Evolutionary conservation across 2,797 vertebrate species (phyloP).

Genomic region (Paratrypauchen microcephalus): DNA sequence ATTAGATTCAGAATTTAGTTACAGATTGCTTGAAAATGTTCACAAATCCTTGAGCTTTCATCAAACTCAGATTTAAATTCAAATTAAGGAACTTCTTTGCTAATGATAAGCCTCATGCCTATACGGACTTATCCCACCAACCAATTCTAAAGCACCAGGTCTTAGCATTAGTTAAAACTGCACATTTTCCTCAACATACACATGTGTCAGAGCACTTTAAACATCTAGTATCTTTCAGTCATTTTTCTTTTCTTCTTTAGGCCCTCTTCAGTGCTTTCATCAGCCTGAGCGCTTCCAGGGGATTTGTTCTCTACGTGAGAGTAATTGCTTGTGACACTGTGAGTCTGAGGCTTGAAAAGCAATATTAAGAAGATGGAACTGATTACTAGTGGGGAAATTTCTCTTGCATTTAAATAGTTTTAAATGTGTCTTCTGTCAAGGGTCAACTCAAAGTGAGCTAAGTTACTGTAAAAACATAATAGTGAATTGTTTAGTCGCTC

Average conservation of each 20-base stretch:
- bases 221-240: background rate
- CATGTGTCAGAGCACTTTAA: background rate
- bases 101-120: constrained; percentile 1
- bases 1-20: too few species aligned
- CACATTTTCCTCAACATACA: background rate
- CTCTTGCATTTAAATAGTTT: constrained; percentile 7
- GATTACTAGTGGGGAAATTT: constrained; percentile 23
- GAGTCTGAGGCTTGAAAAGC: constrained; percentile 27
- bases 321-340: constrained; percentile 38
- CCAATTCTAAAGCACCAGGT: background rate
- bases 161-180: background rate
- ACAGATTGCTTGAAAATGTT: background rate
- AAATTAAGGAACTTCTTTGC: constrained; percentile 4
- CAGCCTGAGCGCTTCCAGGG: constrained; percentile 22
- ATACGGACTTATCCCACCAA: background rate
- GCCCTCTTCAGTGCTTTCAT: constrained; percentile 5
- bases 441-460: background rate
- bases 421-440: constrained; percentile 1
- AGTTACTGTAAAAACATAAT: too few species aligned
- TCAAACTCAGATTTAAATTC: constrained; percentile 5
- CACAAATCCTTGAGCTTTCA: background rate
- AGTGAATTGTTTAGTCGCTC: too few species aligned
- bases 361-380: constrained; percentile 17
- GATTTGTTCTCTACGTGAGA: constrained; percentile 27
- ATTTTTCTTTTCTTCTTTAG: background rate